Conservation (phyloP, 2,797 vertebrate species). For the Synaphobranchus kaupii region DNA sequence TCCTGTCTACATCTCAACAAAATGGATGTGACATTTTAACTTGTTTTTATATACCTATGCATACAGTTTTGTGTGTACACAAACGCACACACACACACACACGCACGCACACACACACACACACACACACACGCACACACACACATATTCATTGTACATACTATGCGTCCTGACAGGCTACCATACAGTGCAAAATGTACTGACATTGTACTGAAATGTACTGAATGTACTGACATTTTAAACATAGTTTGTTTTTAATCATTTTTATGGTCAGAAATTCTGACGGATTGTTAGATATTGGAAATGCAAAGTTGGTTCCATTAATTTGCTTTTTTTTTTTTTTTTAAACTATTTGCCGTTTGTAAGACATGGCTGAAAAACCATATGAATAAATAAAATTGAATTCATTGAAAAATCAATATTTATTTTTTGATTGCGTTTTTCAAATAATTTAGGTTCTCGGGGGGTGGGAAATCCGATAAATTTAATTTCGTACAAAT, state of each 20-base stretch:
- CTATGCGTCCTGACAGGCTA: too few species aligned
- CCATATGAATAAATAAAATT: conserved; percentile 4
- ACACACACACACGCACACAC: not conserved
- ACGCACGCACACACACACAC: too few species aligned
- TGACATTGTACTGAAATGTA: too few species aligned
- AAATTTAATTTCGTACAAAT: not conserved
- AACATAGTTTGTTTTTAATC: too few species aligned
- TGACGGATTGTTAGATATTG: too few species aligned
- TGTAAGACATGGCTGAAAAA: not conserved
- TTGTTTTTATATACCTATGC: too few species aligned
- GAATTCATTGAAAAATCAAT: not conserved
- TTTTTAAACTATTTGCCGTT: not conserved
- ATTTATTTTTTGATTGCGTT: conserved; percentile 41
- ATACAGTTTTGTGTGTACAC: not conserved
- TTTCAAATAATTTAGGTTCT: not conserved
- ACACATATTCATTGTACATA: not conserved
- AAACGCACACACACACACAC: not conserved
- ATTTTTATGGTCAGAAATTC: too few species aligned
- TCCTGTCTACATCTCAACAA: not conserved
- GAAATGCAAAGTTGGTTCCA: not conserved
- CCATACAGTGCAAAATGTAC: too few species aligned
- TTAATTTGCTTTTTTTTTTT: not conserved
- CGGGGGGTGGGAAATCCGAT: not conserved
- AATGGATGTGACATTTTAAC: not conserved
- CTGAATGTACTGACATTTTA: too few species aligned